These are phyloP conservation scores for Bombus sibiricus DNA, from an alignment of 1,140 invertebrate genomes.

Conservation along the genomic window DNA sequence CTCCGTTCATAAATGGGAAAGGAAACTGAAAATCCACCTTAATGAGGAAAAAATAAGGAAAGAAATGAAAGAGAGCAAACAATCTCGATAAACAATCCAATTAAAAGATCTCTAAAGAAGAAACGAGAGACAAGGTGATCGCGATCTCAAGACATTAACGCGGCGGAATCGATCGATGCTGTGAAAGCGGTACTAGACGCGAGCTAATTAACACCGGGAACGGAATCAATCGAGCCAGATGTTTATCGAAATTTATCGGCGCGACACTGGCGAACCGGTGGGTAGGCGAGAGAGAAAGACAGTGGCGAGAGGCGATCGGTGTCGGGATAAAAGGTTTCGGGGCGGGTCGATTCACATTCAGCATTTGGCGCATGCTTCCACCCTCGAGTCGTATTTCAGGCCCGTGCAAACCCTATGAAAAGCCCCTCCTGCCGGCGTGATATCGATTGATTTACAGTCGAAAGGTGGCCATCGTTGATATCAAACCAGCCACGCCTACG, in stretches of 20 bases:
- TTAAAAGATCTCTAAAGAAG: background rate
- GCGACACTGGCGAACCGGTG: background rate
- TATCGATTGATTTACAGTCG: slow-evolving; percentile 83
- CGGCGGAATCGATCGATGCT: background rate
- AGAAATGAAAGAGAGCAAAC: too few species aligned
- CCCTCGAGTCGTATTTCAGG: slow-evolving; percentile 61
- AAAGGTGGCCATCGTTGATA: slow-evolving; percentile 83
- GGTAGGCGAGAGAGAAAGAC: slow-evolving; percentile 29
- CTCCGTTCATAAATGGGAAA: background rate
- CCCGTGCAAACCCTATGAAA: slow-evolving; percentile 69
- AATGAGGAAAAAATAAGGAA: background rate
- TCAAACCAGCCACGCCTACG: slow-evolving; percentile 80
- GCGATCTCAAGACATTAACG: slow-evolving; percentile 19
- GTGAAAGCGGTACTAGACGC: slow-evolving; percentile 35
- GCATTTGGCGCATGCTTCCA: slow-evolving; percentile 78
- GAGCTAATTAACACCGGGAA: slow-evolving; percentile 34
- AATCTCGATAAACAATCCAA: background rate
- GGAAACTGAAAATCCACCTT: background rate
- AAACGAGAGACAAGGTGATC: background rate
- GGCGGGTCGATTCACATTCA: slow-evolving; percentile 77
- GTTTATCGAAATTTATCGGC: slow-evolving; percentile 40
- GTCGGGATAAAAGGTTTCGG: slow-evolving; percentile 67
- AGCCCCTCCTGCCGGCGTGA: slow-evolving; percentile 72
- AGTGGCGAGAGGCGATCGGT: slow-evolving; percentile 43
- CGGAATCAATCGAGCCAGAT: slow-evolving; percentile 52